Evolutionary conservation across 2,888 invertebrate species (phyloP).

Genomic region (Choristoneura rosaceana): DNA sequence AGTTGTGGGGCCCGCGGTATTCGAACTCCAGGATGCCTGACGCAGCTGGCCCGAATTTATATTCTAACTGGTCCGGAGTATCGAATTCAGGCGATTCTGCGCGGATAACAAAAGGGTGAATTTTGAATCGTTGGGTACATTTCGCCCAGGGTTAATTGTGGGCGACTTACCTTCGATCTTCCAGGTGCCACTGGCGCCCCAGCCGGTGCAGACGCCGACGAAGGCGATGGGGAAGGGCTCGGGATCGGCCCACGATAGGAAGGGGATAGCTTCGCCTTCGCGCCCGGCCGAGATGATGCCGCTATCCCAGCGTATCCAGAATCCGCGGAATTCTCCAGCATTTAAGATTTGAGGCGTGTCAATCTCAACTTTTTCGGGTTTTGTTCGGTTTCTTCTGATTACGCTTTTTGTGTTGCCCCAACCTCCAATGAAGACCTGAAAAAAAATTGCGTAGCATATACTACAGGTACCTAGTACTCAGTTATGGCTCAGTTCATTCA

Average conservation of each 20-base stretch:
- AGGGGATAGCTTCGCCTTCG: conserved; percentile 89
- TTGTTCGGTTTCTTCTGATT: conserved; percentile 90
- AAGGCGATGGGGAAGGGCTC: conserved; percentile 89
- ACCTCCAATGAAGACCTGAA: conserved; percentile 92
- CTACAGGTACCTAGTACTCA: too few relatives aligned
- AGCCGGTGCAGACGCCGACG: conserved; percentile 94
- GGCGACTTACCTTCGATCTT: conserved; percentile 88
- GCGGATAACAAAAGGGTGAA: conserved; percentile 65
- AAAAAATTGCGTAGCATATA: conserved; percentile 16
- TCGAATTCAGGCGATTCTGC: conserved; percentile 83
- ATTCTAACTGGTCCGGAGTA: conserved; percentile 86
- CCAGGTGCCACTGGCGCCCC: conserved; percentile 94
- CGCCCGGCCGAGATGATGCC: conserved; percentile 89
- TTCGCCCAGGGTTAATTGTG: conserved; percentile 53
- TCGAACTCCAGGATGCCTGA: conserved; percentile 84
- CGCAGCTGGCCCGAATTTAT: conserved; percentile 85
- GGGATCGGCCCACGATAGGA: conserved; percentile 90
- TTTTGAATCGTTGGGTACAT: conserved; percentile 79
- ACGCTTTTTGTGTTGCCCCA: conserved; percentile 95
- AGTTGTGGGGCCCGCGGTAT: conserved; percentile 87
- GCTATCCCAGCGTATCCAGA: conserved; percentile 93
- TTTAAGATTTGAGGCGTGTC: conserved; percentile 90
- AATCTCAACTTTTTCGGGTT: conserved; percentile 90
- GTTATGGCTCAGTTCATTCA: too few relatives aligned
- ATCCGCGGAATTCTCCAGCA: conserved; percentile 91